Conservation (phyloP, 2,888 invertebrate species). For the Psococerastis gibbosa region DNA sequence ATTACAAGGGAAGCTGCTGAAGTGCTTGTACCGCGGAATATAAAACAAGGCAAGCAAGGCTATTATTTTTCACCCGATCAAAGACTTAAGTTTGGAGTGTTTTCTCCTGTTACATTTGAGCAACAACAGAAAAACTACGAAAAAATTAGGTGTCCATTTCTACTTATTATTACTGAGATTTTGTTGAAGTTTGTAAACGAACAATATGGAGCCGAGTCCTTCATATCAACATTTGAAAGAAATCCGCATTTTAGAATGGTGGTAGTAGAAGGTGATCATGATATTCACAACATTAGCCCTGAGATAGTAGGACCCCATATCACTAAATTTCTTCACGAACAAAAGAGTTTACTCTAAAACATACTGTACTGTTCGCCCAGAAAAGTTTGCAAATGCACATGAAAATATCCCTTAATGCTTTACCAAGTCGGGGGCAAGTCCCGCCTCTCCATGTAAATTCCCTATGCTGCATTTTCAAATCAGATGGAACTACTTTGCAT, state of each 20-base stretch:
- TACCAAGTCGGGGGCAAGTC: too few relatives aligned
- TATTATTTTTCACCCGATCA: slow-evolving; percentile 37
- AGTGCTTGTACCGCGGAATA: slow-evolving; percentile 29
- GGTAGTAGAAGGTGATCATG: slow-evolving; percentile 17
- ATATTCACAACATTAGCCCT: slow-evolving; percentile 17
- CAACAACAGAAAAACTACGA: slow-evolving; percentile 20
- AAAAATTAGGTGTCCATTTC: slow-evolving; percentile 23
- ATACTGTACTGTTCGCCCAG: background rate
- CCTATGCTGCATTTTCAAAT: too few relatives aligned
- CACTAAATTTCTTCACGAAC: slow-evolving; percentile 13
- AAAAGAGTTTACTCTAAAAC: background rate
- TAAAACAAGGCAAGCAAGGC: slow-evolving; percentile 26
- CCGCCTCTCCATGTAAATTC: too few relatives aligned
- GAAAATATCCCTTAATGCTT: too few relatives aligned
- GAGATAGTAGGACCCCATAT: slow-evolving; percentile 15
- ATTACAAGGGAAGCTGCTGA: slow-evolving; percentile 30
- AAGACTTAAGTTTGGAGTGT: slow-evolving; percentile 26
- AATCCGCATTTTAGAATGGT: slow-evolving; percentile 12
- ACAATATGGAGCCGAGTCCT: too few relatives aligned
- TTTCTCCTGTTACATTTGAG: slow-evolving; percentile 24
- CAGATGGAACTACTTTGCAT: too few relatives aligned
- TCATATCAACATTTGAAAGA: slow-evolving; percentile 10
- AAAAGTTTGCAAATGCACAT: too few relatives aligned
- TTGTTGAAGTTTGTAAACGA: too few relatives aligned
- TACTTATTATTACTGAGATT: slow-evolving; percentile 22